A percentile compares a stretch with the other conserved stretches of the same genome.
Conservation (phyloP, 2,888 invertebrate species). For the Acleris emargana region DNA sequence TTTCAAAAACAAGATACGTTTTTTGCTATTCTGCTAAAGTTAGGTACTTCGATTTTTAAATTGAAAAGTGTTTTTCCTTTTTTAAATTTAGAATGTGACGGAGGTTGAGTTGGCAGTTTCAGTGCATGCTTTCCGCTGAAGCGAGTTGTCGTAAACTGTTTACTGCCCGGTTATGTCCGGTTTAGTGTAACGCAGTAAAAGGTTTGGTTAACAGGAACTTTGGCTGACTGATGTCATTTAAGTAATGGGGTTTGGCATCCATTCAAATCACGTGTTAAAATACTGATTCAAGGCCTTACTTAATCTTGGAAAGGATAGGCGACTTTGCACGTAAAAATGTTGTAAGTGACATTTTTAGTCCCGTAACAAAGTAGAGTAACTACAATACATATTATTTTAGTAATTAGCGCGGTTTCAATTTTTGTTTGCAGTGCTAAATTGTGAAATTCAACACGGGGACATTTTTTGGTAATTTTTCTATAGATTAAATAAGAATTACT, state of each 20-base stretch:
- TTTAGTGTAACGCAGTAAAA: constrained; percentile 27
- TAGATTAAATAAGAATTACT: background rate
- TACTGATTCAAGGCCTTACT: constrained; percentile 7
- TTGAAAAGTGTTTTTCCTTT: constrained; percentile 14
- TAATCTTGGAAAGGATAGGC: too few relatives aligned
- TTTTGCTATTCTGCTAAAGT: background rate
- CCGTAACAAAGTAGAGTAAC: too few relatives aligned
- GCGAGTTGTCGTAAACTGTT: constrained; percentile 31
- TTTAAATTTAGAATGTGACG: constrained; percentile 9
- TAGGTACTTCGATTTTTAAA: background rate
- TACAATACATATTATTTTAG: too few relatives aligned
- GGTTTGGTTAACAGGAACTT: constrained; percentile 28
- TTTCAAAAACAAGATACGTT: constrained; percentile 7
- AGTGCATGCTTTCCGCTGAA: constrained; percentile 10
- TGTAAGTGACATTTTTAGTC: too few relatives aligned
- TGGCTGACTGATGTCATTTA: constrained; percentile 23
- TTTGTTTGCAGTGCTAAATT: too few relatives aligned
- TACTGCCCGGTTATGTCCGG: constrained; percentile 30
- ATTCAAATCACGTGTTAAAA: constrained; percentile 9
- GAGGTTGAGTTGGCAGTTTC: constrained; percentile 8
- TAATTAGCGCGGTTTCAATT: too few relatives aligned
- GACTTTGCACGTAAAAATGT: too few relatives aligned
- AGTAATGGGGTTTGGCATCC: constrained; percentile 16
- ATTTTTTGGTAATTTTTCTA: background rate
- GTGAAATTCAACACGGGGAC: background rate